Evolutionary conservation across 2,888 invertebrate genomes (phyloP).

Genomic region (Ochropleura leucogaster): DNA sequence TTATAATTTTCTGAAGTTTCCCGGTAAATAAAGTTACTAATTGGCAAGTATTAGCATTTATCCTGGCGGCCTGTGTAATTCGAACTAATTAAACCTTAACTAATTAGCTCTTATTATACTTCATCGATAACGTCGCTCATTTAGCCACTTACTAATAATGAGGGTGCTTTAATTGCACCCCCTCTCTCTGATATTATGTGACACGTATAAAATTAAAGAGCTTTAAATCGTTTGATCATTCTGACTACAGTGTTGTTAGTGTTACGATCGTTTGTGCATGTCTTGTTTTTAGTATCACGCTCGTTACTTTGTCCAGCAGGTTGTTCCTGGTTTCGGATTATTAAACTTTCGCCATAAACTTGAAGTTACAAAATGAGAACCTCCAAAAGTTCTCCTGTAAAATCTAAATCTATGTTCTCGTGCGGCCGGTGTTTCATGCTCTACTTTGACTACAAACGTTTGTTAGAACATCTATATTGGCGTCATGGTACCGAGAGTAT

Average conservation of each 20-base stretch:
- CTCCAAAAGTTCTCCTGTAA: slow-evolving; percentile 64
- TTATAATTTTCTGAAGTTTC: slow-evolving; percentile 23
- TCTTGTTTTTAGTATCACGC: slow-evolving; percentile 45
- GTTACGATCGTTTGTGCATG: slow-evolving; percentile 42
- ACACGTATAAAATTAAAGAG: slow-evolving; percentile 44
- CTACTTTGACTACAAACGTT: slow-evolving; percentile 76
- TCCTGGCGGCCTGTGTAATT: slow-evolving; percentile 18
- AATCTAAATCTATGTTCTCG: slow-evolving; percentile 65
- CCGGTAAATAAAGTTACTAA: slow-evolving; percentile 35
- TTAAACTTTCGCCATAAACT: slow-evolving; percentile 64
- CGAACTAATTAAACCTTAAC: slow-evolving; percentile 42
- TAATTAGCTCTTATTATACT: slow-evolving; percentile 49
- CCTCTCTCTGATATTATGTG: slow-evolving; percentile 15
- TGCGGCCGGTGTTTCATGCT: slow-evolving; percentile 77
- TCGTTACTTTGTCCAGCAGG: slow-evolving; percentile 35
- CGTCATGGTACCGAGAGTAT: slow-evolving; percentile 82
- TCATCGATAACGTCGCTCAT: slow-evolving; percentile 47
- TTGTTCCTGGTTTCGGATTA: slow-evolving; percentile 54
- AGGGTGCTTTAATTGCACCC: slow-evolving; percentile 48
- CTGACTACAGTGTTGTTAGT: slow-evolving; percentile 9
- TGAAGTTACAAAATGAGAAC: slow-evolving; percentile 67
- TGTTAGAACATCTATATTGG: slow-evolving; percentile 83
- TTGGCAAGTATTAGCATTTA: slow-evolving; percentile 27
- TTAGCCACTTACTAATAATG: slow-evolving; percentile 50
- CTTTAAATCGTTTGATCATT: slow-evolving; percentile 18